Base-by-base conservation (phyloP, 2,888 invertebrate species). In the Limenitis camilla region DNA sequence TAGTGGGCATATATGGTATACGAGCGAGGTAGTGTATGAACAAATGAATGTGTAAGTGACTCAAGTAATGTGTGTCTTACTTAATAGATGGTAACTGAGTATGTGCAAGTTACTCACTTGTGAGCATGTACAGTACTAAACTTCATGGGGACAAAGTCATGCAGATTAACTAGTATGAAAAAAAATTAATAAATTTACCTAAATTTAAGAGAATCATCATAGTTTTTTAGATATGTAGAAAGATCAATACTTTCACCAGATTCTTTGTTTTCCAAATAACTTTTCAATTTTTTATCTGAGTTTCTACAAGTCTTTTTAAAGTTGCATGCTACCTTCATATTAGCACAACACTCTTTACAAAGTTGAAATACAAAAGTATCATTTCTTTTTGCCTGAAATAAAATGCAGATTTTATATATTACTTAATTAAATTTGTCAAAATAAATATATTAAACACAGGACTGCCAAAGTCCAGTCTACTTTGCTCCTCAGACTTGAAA, bases 221-320 rank as follows among this genome's bases (percentile, higher is more conserved):
- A 71, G 47, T 69, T 78, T 60, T 76, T 82, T 5, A 83, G 60
- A 55, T 69, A 85, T 46, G 72, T 73, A 36, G 63, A 58, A 41
- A 86, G 75, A 50, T 84, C 81, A n/a, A 69, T 27, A 28, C 49
- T 61, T 6, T 78, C 79, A 0, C 71, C 78, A 31, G 65, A 56
- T 49, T 78, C 76, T 59, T 78, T 84, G 6, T 74, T 46, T 5
- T 68, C 65, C 32, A 79, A 41, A 59, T 74, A 88, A 52, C 68
- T 76, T 57, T 69, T 78, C 32, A 81, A 72, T 46, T 69, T 77
- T 53, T 76, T 80, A 53, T 89, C 87, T 3, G 88, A 81, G 5
- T 68, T 69, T 30, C 83, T 68, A 59, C 88, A 88, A 58, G 74
- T 74, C 59, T 87, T 85, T 59, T 84, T 88, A 62, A 89, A 89